These are phyloP conservation scores for Scleropages formosus DNA, from an alignment of 2,797 vertebrate species.

Conservation along the genomic window DNA sequence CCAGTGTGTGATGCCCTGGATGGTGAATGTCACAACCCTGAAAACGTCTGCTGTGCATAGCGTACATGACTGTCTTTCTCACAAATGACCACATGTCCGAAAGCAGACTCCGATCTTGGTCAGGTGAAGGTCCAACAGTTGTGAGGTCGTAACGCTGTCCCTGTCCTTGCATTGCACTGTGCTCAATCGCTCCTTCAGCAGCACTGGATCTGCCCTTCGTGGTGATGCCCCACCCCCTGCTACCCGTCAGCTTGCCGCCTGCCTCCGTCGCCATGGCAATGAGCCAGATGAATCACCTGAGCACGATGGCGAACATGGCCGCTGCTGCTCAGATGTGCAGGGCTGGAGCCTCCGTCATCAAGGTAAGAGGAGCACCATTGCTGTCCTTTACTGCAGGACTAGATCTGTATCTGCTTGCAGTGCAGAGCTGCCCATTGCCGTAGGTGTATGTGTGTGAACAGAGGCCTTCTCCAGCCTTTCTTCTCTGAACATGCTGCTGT, in stretches of 20 bases:
- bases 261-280: slow-evolving; percentile 95
- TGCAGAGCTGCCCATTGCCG: not conserved
- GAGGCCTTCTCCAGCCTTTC: not conserved
- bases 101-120: not conserved
- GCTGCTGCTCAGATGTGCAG: slow-evolving; percentile 85
- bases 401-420: too few relatives aligned
- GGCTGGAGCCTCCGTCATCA: slow-evolving; percentile 83
- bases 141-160: not conserved
- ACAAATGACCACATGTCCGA: too few relatives aligned
- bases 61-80: too few relatives aligned
- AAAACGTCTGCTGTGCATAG: too few relatives aligned
- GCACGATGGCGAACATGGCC: slow-evolving; percentile 92
- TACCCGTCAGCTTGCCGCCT: slow-evolving; percentile 90
- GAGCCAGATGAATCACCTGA: slow-evolving; percentile 98
- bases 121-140: not conserved
- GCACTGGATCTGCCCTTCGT: slow-evolving; percentile 92
- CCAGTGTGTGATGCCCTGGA: too few relatives aligned
- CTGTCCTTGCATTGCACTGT: not conserved
- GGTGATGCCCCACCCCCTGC: slow-evolving; percentile 94
- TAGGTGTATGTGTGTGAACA: not conserved
- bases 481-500: too few relatives aligned
- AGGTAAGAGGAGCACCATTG: slow-evolving; percentile 69
- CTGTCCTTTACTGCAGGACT: not conserved
- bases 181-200: slow-evolving; percentile 44
- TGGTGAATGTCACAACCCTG: too few relatives aligned